These are phyloP conservation scores for Drosophila multiciliata DNA, from an alignment of 2,888 invertebrate genomes.

Conservation along the genomic window DNA sequence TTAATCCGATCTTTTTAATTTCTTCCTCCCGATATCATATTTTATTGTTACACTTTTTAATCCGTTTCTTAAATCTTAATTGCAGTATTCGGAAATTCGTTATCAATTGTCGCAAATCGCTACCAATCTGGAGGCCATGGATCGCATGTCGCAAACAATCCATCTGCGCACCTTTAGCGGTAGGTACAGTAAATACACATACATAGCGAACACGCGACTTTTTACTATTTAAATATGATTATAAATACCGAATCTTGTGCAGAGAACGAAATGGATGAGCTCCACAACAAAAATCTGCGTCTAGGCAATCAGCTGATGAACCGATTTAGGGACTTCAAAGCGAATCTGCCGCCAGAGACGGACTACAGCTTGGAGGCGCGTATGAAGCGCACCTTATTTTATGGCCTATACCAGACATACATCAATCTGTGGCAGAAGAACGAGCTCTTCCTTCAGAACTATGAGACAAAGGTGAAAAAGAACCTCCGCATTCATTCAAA, in stretches of 20 bases:
- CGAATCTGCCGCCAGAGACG: conserved; percentile 74
- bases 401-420: conserved; percentile 84
- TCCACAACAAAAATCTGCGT: conserved; percentile 83
- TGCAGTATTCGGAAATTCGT: conserved; percentile 83
- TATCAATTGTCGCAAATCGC: conserved; percentile 80
- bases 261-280: conserved; percentile 83
- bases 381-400: conserved; percentile 84
- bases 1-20: neutral
- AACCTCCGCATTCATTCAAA: conserved; percentile 84
- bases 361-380: conserved; percentile 84
- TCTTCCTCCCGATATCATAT: neutral
- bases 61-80: conserved; percentile 27
- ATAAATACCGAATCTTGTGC: neutral
- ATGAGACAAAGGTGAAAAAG: conserved; percentile 84
- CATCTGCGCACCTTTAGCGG: conserved; percentile 83
- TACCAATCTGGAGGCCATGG: conserved; percentile 83
- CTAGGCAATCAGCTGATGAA: conserved; percentile 83
- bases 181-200: conserved; percentile 46
- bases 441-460: conserved; percentile 82
- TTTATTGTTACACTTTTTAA: neutral
- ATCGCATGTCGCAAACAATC: conserved; percentile 83
- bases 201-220: neutral
- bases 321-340: conserved; percentile 83
- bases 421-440: conserved; percentile 84
- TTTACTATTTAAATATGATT: neutral